Evolutionary conservation across 2,113 vertebrate genomes (phyloP).

Genomic region (Prunella fulvescens): DNA sequence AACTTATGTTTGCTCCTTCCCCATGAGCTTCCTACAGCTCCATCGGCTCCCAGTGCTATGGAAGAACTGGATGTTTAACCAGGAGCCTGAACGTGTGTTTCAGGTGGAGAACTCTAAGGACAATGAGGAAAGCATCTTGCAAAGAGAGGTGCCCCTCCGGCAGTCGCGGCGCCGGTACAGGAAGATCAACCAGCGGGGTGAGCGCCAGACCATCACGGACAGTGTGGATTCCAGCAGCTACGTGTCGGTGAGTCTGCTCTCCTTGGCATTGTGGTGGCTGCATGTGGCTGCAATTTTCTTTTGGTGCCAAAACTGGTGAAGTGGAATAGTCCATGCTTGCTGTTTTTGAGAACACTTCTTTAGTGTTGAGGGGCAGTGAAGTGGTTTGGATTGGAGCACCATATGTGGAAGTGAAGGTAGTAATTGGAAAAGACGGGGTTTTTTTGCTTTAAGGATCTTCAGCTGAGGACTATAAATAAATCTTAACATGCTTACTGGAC

Average conservation of each 20-base stretch:
- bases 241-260: constrained; percentile 75
- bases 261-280: accelerated
- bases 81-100: constrained; percentile 81
- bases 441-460: background rate
- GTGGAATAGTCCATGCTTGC: accelerated
- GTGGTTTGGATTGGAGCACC: background rate
- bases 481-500: background rate
- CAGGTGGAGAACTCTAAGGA: constrained; percentile 95
- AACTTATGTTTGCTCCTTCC: constrained; percentile 32
- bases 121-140: constrained; percentile 81
- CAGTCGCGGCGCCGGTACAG: constrained; percentile 85
- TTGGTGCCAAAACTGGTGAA: background rate
- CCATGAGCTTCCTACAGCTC: constrained; percentile 81
- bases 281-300: accelerated
- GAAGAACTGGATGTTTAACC: constrained; percentile 91
- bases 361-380: background rate
- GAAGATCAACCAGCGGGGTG: constrained; percentile 85
- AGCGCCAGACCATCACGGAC: constrained; percentile 89
- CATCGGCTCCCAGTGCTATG: constrained; percentile 81
- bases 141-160: constrained; percentile 81
- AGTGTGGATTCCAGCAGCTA: constrained; percentile 76
- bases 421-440: background rate
- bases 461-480: background rate
- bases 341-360: accelerated
- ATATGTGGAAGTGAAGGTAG: background rate